Percentiles rank a stretch among this genome's conserved stretches.
Conservation (phyloP, 2,113 vertebrate genomes). For the Mormyrus iriodes region DNA sequence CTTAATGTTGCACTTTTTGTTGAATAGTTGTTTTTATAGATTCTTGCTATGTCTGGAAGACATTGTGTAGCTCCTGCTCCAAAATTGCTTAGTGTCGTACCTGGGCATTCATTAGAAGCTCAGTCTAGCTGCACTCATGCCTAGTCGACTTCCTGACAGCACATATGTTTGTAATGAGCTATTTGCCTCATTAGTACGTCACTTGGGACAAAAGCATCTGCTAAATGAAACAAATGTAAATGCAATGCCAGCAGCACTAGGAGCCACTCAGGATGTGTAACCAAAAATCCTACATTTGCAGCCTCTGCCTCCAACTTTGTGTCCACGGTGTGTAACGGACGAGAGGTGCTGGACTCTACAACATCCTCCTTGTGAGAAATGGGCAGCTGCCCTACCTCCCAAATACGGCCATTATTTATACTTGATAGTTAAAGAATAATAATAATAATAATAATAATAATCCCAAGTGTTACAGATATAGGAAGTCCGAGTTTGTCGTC, state of each 20-base stretch:
- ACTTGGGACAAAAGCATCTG: background rate
- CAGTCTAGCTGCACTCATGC: background rate
- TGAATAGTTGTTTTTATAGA: background rate
- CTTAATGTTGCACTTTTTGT: background rate
- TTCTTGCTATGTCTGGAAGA: background rate
- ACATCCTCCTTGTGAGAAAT: conserved; percentile 86
- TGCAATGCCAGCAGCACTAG: background rate
- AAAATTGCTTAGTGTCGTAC: background rate
- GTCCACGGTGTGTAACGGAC: conserved; percentile 90
- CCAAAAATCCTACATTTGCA: conserved; percentile 42
- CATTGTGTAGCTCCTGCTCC: background rate
- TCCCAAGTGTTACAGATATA: conserved; percentile 29
- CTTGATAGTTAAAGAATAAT: conserved; percentile 49
- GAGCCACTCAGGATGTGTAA: background rate
- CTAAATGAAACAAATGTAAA: background rate
- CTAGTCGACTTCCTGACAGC: background rate
- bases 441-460: background rate
- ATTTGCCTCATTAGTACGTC: background rate
- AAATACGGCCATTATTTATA: conserved; percentile 48
- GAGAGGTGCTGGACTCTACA: conserved; percentile 92
- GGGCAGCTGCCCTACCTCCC: conserved; percentile 21
- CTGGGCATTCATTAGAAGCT: background rate
- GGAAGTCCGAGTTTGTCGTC: conserved; percentile 60
- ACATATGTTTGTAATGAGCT: background rate
- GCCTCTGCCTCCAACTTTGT: conserved; percentile 77